These are phyloP conservation scores for Trissoscelio sp. DNA, from an alignment of 2,888 invertebrate species.

Conservation along the genomic window DNA sequence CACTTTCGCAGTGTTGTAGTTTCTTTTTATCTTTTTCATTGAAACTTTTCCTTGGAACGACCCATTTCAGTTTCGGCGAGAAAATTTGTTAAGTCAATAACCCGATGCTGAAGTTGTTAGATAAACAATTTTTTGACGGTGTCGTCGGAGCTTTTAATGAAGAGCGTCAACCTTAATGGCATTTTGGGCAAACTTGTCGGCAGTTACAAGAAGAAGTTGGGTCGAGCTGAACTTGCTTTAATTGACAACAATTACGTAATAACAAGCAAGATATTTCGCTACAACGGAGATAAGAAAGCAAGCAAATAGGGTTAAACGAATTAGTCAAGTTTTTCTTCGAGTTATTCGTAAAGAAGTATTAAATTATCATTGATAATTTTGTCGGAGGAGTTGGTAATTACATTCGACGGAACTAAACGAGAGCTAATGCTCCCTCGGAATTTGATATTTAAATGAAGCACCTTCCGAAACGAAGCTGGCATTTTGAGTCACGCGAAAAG, in stretches of 20 bases:
- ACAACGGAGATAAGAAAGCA: constrained; percentile 39
- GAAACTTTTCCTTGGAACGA: constrained; percentile 39
- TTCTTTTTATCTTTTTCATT: not conserved
- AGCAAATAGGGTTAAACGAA: constrained; percentile 44
- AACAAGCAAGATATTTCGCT: constrained; percentile 36
- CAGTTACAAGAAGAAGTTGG: constrained; percentile 49
- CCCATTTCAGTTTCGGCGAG: constrained; percentile 28
- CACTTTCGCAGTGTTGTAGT: no score
- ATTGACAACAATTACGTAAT: constrained; percentile 59
- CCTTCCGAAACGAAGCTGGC: constrained; percentile 29
- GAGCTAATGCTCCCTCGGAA: constrained; percentile 46
- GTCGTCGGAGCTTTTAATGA: constrained; percentile 57
- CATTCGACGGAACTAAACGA: constrained; percentile 42
- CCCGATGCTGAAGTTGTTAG: constrained; percentile 31
- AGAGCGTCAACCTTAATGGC: constrained; percentile 54
- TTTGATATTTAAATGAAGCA: constrained; percentile 56
- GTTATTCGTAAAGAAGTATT: constrained; percentile 55
- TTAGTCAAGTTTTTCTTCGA: constrained; percentile 48
- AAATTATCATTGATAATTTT: constrained; percentile 63
- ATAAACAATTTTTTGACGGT: constrained; percentile 57
- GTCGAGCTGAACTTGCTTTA: constrained; percentile 44
- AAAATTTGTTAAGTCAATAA: constrained; percentile 58
- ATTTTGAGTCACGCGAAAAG: constrained; percentile 13
- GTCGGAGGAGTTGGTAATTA: constrained; percentile 46
- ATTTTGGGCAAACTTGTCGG: constrained; percentile 55